Evolutionary conservation across 2,888 invertebrate genomes (phyloP).

Genomic region (Acrobeloides nanus): DNA sequence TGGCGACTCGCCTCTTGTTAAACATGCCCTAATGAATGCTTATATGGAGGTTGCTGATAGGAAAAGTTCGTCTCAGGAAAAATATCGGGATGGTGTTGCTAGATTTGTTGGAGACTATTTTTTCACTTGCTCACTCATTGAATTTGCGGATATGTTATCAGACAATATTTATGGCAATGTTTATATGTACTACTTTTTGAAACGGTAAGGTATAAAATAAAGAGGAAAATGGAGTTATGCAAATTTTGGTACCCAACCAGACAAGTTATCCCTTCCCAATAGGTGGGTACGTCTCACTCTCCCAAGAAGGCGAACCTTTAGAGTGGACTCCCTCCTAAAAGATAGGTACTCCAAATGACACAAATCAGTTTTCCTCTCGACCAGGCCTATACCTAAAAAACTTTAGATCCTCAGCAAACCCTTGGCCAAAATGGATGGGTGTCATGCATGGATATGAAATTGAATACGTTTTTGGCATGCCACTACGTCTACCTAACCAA

Average conservation of each 20-base stretch:
- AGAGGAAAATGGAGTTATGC: no score
- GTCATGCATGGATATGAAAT: constrained; percentile 97
- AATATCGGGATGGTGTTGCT: constrained; percentile 43
- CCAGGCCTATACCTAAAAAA: constrained; percentile 1
- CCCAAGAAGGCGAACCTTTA: background rate
- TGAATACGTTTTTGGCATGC: constrained; percentile 92
- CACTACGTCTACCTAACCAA: constrained; percentile 75
- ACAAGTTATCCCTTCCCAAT: no score
- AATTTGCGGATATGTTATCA: constrained; percentile 47
- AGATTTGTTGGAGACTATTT: constrained; percentile 80
- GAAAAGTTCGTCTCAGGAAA: constrained; percentile 14
- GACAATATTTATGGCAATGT: constrained; percentile 44
- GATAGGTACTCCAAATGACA: background rate
- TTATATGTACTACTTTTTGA: constrained; percentile 52
- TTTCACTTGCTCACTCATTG: constrained; percentile 76
- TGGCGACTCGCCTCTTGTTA: constrained; percentile 41
- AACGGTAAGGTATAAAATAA: constrained; percentile 36
- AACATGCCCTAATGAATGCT: constrained; percentile 47
- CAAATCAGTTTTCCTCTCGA: background rate
- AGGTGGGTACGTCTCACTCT: no score
- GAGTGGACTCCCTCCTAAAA: background rate
- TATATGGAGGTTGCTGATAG: constrained; percentile 39
- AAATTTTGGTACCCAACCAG: background rate
- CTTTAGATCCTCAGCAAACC: constrained; percentile 62
- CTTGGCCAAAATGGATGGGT: constrained; percentile 99